Conservation (phyloP, 2,797 vertebrate genomes). For the Etheostoma perlongum region DNA sequence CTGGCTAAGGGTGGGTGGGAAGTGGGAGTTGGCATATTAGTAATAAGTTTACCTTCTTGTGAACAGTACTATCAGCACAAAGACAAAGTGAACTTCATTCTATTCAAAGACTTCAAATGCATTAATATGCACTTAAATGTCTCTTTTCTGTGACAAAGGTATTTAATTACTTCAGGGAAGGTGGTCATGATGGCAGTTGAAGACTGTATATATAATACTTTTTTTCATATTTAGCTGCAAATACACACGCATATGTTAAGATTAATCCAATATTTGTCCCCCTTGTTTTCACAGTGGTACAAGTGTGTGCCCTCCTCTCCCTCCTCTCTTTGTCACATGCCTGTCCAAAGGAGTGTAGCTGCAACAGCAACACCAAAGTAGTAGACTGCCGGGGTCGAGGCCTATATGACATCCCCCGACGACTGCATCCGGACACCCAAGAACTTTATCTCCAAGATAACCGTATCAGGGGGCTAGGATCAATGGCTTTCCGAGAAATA, state of each 20-base stretch:
- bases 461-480: constrained; percentile 89
- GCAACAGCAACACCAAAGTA: constrained; percentile 86
- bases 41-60: constrained; percentile 55
- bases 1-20: constrained; percentile 48
- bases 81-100: not conserved
- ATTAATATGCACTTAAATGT: not conserved
- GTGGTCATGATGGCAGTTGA: constrained; percentile 1
- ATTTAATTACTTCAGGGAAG: not conserved
- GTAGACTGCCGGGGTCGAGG: constrained; percentile 92
- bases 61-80: constrained; percentile 2
- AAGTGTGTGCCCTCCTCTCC: constrained; percentile 79
- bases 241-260: not conserved
- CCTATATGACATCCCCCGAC: constrained; percentile 89
- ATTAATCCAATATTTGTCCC: constrained; percentile 20
- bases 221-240: constrained; percentile 7
- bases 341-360: constrained; percentile 92
- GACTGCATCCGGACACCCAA: constrained; percentile 88
- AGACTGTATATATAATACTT: not conserved
- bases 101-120: not conserved
- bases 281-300: constrained; percentile 78
- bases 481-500: constrained; percentile 88
- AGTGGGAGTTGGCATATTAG: constrained; percentile 51
- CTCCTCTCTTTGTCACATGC: constrained; percentile 70
- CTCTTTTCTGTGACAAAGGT: not conserved
- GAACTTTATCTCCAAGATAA: constrained; percentile 94